Base-by-base conservation (phyloP, 1,140 invertebrate species). In the Zaprionus vittiger region DNA sequence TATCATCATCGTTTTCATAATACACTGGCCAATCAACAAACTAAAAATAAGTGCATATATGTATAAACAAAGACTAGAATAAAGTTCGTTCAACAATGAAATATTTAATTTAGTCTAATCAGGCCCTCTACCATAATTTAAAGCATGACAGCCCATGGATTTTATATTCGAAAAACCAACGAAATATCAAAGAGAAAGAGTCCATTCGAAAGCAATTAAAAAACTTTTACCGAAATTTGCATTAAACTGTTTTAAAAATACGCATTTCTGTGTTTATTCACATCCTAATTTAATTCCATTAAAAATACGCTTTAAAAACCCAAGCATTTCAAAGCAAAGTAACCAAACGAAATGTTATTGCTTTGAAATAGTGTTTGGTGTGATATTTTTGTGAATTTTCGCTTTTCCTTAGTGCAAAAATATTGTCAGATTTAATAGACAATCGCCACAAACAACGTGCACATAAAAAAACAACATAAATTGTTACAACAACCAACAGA, bases 381-480 rank as follows among this genome's bases (percentile, higher is more conserved):
- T 14, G 4, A 22, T 52, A 52, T 22, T 22, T 12, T 52, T 24
- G 47, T 22, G 47, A 11, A 24, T 24, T 52, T 24, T 52, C 9
- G 11, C 17, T 52, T 52, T 52, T n/a, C n/a, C 11, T 24, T 14
- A 22, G 47, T 24, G 20, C 4, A 4, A 20, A 52, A 52, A 24
- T 52, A 14, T 52, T 52, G 17, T 24, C 47, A 22, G 47, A 20
- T 52, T 52, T 68, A 77, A 72, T 76, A 80, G 63, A 77, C 55
- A 69, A 66, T 63, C 56, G 22, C 31, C 44, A 55, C 28, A 44
- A 56, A n/a, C 49, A 37, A 7, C 12, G 17, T 52, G 52, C 60
- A 44, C 41, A 71, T 76, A 75, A 81, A 81, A 83, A 65, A 47
- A 49, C 34, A 66, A 80, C 69, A 31, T 70, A 61, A 54, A 79